Evolutionary conservation across 2,888 invertebrate genomes (phyloP).

Genomic region (Acleris holmiana): DNA sequence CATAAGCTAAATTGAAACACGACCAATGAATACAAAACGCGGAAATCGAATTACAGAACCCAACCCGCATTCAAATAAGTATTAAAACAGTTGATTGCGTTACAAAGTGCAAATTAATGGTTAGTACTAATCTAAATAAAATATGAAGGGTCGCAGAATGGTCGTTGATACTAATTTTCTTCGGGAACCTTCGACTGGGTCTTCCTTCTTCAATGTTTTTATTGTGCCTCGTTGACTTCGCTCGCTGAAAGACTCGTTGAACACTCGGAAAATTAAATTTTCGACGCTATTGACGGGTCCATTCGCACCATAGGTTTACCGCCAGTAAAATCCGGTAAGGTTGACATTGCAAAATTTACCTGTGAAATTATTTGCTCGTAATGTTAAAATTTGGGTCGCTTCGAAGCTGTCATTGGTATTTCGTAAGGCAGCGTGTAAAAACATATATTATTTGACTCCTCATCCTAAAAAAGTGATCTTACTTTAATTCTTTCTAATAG

Average conservation of each 20-base stretch:
- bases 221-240: conserved; percentile 13
- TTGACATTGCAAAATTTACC: too few relatives aligned
- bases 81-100: conserved; percentile 21
- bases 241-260: neutral
- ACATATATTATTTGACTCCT: too few relatives aligned
- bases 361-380: too few relatives aligned
- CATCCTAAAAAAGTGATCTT: too few relatives aligned
- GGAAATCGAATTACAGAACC: conserved; percentile 21
- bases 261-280: too few relatives aligned
- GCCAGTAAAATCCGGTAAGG: too few relatives aligned
- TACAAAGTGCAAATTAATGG: conserved; percentile 22
- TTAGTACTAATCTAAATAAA: conserved; percentile 24
- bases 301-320: too few relatives aligned
- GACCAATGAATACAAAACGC: conserved; percentile 20
- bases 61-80: conserved; percentile 13
- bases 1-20: conserved; percentile 14
- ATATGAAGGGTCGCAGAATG: conserved; percentile 10
- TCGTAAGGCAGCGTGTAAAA: too few relatives aligned
- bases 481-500: too few relatives aligned
- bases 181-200: conserved; percentile 14
- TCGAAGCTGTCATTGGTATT: too few relatives aligned
- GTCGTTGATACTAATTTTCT: conserved; percentile 13
- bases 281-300: too few relatives aligned
- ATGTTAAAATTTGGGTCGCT: too few relatives aligned
- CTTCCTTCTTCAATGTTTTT: conserved; percentile 14